Percentiles rank a stretch among this genome's conserved stretches.
Evolutionary conservation across 2,113 vertebrate genomes (phyloP).

Genomic region (Arvicanthis niloticus): DNA sequence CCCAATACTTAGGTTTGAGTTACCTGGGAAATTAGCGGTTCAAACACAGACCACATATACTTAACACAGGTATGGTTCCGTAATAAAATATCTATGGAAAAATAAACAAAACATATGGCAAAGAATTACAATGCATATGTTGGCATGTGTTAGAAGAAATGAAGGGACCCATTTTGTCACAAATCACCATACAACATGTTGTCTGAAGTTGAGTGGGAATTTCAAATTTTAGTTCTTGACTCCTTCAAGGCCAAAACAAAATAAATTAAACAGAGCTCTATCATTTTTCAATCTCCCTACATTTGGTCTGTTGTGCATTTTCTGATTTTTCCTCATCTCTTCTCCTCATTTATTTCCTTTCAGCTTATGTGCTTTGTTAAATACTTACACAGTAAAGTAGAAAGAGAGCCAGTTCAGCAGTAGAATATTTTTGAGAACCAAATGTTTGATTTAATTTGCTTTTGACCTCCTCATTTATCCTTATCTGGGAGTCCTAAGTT

Average conservation of each 20-base stretch:
- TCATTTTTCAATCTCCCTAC: neutral
- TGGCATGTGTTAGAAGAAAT: too few relatives aligned
- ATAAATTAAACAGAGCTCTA: neutral
- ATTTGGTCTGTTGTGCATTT: neutral
- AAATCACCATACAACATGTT: neutral
- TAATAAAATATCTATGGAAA: neutral
- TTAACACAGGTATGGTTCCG: neutral
- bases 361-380: neutral
- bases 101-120: neutral
- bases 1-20: neutral
- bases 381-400: neutral
- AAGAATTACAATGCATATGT: neutral
- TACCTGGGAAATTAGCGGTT: neutral
- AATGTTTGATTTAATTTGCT: neutral
- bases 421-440: neutral
- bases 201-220: neutral
- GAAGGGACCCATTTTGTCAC: neutral
- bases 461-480: neutral
- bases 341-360: neutral
- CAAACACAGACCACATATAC: neutral
- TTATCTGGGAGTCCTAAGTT: slow-evolving; percentile 23
- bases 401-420: neutral
- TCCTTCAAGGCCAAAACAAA: neutral
- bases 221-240: neutral
- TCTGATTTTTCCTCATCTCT: neutral